Evolutionary conservation across 2,113 vertebrate genomes (phyloP).

Genomic region (Lynx canadensis): DNA sequence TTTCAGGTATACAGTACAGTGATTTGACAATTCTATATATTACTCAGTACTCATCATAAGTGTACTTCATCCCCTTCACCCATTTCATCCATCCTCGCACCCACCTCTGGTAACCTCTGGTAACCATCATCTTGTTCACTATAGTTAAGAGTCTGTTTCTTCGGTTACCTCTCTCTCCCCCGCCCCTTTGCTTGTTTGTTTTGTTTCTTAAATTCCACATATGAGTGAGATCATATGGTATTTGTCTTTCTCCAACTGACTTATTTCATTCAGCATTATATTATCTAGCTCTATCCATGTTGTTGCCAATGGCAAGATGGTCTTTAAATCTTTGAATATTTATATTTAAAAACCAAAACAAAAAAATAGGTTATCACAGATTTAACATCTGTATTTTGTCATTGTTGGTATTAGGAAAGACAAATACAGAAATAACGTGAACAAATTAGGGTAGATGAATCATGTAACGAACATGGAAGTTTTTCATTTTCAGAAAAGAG

Average conservation of each 20-base stretch:
- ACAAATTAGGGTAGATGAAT: background rate
- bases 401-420: background rate
- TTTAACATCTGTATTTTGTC: background rate
- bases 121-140: background rate
- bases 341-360: slow-evolving; percentile 18
- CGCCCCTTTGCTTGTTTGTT: background rate
- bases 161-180: background rate
- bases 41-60: background rate
- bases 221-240: background rate
- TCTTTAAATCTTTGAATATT: background rate
- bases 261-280: background rate
- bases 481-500: slow-evolving; percentile 48
- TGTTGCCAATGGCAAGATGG: background rate
- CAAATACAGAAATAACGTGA: background rate
- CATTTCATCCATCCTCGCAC: background rate
- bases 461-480: background rate
- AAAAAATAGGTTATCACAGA: background rate
- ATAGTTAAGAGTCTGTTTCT: background rate
- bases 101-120: background rate
- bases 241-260: background rate
- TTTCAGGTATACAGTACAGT: background rate
- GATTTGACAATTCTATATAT: background rate
- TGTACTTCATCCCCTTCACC: background rate
- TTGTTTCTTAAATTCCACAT: background rate
- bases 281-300: background rate